Conservation (phyloP, 2,113 vertebrate genomes). For the Oncorhynchus tshawytscha region DNA sequence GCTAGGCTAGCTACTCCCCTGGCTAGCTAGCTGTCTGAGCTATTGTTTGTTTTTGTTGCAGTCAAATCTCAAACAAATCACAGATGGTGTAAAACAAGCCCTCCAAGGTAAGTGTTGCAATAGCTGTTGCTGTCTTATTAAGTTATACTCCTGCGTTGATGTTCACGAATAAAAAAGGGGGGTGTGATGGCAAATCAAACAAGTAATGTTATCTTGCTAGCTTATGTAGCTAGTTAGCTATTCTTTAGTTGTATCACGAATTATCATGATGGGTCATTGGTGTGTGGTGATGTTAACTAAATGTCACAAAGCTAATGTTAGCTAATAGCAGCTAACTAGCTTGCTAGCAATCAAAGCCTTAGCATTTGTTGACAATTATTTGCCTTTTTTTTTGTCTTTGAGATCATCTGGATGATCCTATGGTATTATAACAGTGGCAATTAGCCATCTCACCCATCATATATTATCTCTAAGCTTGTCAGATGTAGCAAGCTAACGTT, state of each 20-base stretch:
- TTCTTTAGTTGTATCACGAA: not conserved
- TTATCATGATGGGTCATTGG: slow-evolving; percentile 25
- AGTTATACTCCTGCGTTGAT: not conserved
- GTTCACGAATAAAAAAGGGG: not conserved
- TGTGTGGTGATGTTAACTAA: slow-evolving; percentile 1
- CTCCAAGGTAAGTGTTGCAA: slow-evolving; percentile 73
- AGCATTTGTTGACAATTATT: not conserved
- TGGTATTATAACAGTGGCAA: too few species aligned
- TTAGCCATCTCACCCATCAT: too few species aligned
- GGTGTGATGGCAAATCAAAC: not conserved
- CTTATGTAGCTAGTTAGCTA: not conserved
- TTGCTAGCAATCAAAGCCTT: not conserved
- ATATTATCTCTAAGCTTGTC: too few species aligned
- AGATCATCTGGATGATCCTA: too few species aligned
- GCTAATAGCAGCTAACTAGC: slow-evolving; percentile 14
- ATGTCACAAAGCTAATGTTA: slow-evolving; percentile 25
- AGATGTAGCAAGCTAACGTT: too few species aligned
- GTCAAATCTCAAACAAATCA: slow-evolving; percentile 76
- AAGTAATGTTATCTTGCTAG: not conserved
- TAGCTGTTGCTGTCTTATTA: not conserved
- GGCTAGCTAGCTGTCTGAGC: slow-evolving; percentile 72
- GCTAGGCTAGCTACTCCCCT: slow-evolving; percentile 54
- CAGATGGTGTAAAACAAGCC: slow-evolving; percentile 81
- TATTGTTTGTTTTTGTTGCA: slow-evolving; percentile 79
- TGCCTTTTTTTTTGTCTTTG: not conserved